Base-by-base conservation (phyloP, 2,888 invertebrate species). In the Encarsia formosa region DNA sequence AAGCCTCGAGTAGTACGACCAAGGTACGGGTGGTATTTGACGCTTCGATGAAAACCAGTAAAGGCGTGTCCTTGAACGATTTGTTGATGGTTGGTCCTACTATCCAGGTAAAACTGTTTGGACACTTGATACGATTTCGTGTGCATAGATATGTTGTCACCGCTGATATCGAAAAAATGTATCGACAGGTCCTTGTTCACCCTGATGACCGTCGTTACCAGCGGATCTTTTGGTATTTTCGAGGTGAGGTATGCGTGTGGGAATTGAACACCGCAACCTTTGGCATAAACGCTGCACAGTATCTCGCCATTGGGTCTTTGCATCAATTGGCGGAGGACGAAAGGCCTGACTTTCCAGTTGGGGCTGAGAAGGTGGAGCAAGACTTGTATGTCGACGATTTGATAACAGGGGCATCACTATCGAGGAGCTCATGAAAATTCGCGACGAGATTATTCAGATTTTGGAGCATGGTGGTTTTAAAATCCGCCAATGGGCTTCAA, bases 401-500 rank as follows among this genome's bases (percentile, higher is more conserved):
- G 8, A 13, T 51, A 3, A 24, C 45, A 5, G 51, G 51, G 5
- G 19, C 51, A 1, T 34, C 18, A n/a, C 31, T 1, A n/a, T n/a
- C n/a, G n/a, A n/a, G n/a, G n/a, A n/a, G n/a, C n/a, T n/a, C n/a
- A n/a, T n/a, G n/a, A n/a, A n/a, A n/a, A n/a, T n/a, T n/a, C n/a
- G n/a, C n/a, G n/a, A n/a, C n/a, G n/a, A 18, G 13, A 24, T 22
- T n/a, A 32, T 4, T 15, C 8, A 22, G 5, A 19, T 22, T 32
- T 22, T 43, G 4, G 23, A 43, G 2, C 1, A 22, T 5, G 16
- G n/a, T 6, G 6, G n/a, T 11, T 34, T 43, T 3, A 11, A 45
- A n/a, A 29, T 46, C 8, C 45, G 45, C 11, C 31, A 49, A 35
- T 49, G 41, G 52, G 47, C 38, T 15, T 52, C 47, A 1, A 52